phyloP scores from a whole-genome alignment of 2,888 invertebrate species.

The Noctuana brunneofusca region DNA sequence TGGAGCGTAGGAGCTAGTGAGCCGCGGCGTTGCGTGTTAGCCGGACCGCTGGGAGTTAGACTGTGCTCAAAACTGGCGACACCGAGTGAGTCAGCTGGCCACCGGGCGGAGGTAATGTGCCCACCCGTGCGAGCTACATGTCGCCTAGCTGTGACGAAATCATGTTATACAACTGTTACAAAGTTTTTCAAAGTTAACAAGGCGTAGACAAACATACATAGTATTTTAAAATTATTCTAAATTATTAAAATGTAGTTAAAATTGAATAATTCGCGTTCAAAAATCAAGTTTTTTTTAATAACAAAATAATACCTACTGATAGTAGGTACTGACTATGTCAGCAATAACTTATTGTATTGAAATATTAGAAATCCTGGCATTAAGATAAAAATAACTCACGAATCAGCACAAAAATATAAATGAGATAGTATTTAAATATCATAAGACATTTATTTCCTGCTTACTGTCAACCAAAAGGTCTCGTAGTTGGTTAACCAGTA shows the following conservation, averaged over 20 bases:
- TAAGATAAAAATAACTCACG: too few species aligned
- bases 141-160: constrained; percentile 33
- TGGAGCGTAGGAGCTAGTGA: constrained; percentile 69
- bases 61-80: constrained; percentile 61
- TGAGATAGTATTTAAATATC: neutral
- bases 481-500: constrained; percentile 33
- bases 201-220: too few species aligned
- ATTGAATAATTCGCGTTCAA: neutral
- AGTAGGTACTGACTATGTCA: too few species aligned
- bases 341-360: too few species aligned
- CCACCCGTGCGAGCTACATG: constrained; percentile 51
- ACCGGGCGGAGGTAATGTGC: constrained; percentile 56
- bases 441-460: constrained; percentile 1
- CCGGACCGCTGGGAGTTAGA: constrained; percentile 54
- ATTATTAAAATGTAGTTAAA: too few species aligned
- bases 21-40: constrained; percentile 70
- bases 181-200: neutral
- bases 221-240: too few species aligned
- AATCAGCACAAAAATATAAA: too few species aligned
- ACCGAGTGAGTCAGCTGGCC: constrained; percentile 59
- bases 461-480: constrained; percentile 6
- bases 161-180: constrained; percentile 6
- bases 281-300: too few species aligned
- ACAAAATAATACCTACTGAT: too few species aligned
- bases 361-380: too few species aligned